Evolutionary conservation across 1,140 invertebrate species (phyloP), one percentile per base, ranked within the genome.

Genomic region (Drosophila paulistorum): DNA sequence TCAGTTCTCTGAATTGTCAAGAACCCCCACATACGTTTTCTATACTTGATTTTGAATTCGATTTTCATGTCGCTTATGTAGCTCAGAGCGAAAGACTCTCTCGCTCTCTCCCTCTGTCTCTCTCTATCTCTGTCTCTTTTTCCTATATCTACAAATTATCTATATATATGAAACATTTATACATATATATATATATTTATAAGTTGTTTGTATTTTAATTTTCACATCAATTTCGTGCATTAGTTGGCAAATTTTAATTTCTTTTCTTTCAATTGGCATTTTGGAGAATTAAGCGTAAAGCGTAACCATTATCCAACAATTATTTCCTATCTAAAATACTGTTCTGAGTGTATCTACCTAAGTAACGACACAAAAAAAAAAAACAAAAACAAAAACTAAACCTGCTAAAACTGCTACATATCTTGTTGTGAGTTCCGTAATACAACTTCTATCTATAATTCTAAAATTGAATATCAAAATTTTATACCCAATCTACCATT

Each of bases 401-500:
- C 35, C 35, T 1, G 81, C 17, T 17, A 17, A 17, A 17, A 17
- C 17, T 79, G 71, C 84, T 86, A 87, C 30, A 30, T 37, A 37
- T 86, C 70, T 87, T 87, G 83, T 87, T 86, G 83, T 86, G 71
- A 86, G 68, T 86, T 82, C 72, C 72, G 75, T 75, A 71, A 73
- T 82, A 82, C 75, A 17, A 48, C 45, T 51, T 23, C 17, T 51
- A 51, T 51, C 45, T 51, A 23, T 51, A 51, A 85, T 70, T 77
- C 79, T 72, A 58, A 81, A 76, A 77, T 82, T 85, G 82, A 85
- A 70, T 79, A 79, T 79, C 75, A 79, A 85, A 71, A 87, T 86
- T 87, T 79, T 85, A 54, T 87, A 85, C 75, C 72, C 78, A 86
- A 60, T 87, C 79, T 72, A 87, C 79, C 86, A 63, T 79, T 7